Evolutionary conservation across 2,888 invertebrate genomes (phyloP).

Genomic region (Euproctis similis): DNA sequence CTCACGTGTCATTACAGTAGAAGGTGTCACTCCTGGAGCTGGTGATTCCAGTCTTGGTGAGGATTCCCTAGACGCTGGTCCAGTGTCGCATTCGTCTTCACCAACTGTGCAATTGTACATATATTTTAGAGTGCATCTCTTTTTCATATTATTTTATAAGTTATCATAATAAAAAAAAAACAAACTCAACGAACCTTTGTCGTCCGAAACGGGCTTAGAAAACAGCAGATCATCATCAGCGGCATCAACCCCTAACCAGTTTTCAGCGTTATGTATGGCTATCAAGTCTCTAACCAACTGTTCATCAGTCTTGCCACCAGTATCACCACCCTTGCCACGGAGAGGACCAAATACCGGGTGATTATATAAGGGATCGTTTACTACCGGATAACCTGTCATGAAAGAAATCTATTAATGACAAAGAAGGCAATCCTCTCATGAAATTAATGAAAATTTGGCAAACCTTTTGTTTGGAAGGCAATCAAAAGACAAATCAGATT

Average conservation of each 20-base stretch:
- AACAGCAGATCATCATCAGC: constrained; percentile 91
- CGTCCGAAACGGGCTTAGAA: constrained; percentile 83
- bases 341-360: constrained; percentile 95
- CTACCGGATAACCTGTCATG: constrained; percentile 91
- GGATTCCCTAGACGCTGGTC: constrained; percentile 80
- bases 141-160: too few relatives aligned
- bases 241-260: constrained; percentile 94
- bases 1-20: constrained; percentile 60
- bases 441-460: too few relatives aligned
- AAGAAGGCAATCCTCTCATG: too few relatives aligned
- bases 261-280: constrained; percentile 94
- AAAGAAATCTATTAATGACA: too few relatives aligned
- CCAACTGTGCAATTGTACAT: too few relatives aligned
- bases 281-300: constrained; percentile 91
- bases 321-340: constrained; percentile 91
- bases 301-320: constrained; percentile 92
- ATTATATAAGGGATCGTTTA: constrained; percentile 98
- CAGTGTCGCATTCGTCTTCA: constrained; percentile 79
- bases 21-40: constrained; percentile 71
- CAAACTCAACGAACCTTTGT: too few relatives aligned
- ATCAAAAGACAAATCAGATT: too few relatives aligned
- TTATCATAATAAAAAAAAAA: too few relatives aligned
- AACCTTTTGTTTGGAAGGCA: too few relatives aligned
- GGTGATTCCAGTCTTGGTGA: constrained; percentile 82
- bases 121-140: too few relatives aligned